Evolutionary conservation across 30 jellyfish, hydroid and myxozoan genomes (phyloP), one percentile per base, ranked within the genome.

Genomic region (Pseudorhiza aurosa): DNA sequence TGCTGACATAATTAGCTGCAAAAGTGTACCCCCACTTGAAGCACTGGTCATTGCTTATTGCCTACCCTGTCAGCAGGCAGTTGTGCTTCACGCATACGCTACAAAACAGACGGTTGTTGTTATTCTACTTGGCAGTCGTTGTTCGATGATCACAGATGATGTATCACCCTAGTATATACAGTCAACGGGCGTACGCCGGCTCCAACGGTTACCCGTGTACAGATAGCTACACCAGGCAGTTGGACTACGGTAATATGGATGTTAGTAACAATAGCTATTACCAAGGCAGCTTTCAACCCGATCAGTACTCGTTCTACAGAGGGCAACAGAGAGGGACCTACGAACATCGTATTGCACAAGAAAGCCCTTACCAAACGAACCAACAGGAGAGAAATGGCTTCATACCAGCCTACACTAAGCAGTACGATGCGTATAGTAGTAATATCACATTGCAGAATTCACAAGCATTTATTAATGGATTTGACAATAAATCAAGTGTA

Each of bases 41-140:
- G 39, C 73, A 3, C 26, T 51, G 32, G 58, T 35, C 58, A 26
- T 10, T 55, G 63, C 81, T 57, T 7, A 47, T 37, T 46, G 91
- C 64, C 91, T 59, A 65, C 73, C 84, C 91, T 80, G 69, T 51
- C 91, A 80, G 91, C 77, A 84, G 91, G 91, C 58, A 80, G 80
- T 80, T 72, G 68, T 65, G 40, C 59, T 14, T 59, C 72, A 78
- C 82, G 82, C 82, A 55, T 55, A 60, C 51, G 28, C 72, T 62
- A 47, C 60, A 80, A 12, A 80, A 50, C 91, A 64, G 73, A 47
- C 76, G 68, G 58, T 25, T 46, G 80, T 51, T 30, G 83, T 55
- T 51, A 39, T 45, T 53, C 81, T 50, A 19, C 81, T 65, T 15
- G 78, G 50, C 91, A 80, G 83, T 80, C 74, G 49, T 42, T 47